Base-by-base conservation (phyloP, 1,140 invertebrate genomes). In the Aphis gossypii region DNA sequence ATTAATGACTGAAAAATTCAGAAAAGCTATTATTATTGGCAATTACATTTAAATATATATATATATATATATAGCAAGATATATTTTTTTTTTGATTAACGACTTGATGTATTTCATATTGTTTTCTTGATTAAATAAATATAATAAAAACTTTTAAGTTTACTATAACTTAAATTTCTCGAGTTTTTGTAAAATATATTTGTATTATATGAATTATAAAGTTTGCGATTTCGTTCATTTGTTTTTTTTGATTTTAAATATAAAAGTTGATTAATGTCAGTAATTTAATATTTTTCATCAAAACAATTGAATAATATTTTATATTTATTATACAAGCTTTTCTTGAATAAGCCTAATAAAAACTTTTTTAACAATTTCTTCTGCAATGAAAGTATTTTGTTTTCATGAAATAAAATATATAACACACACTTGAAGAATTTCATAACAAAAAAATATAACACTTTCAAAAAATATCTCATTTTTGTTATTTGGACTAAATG, bases 171-270 rank as follows among this genome's bases (percentile, higher is more conserved):
- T 76, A 76, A 76, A 76, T 76, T 76, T n/a, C n/a, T 76, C 30
- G 18, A 76, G n/a, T 76, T 76, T 76, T n/a, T 76, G 14, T 76
- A n/a, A n/a, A 76, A 76, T 76, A n/a, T 76, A 68, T 76, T 76
- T 76, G 14, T 76, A 76, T 76, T 76, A 76, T n/a, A 68, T 76
- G 60, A 76, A 76, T 76, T 76, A 76, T 18, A 68, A 68, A 76
- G 60, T n/a, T 30, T 76, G 14, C 11, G n/a, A 76, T 76, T 76
- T 35, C n/a, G n/a, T 76, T 76, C 60, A 18, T 76, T 76, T 76
- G 60, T n/a, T 76, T n/a, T n/a, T 68, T 76, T 68, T 68, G 14
- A 68, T 68, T 68, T 76, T n/a, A 76, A 76, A 76, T 76, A 76
- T 76, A n/a, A 76, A 76, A 76, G 30, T 76, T 76, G 60, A 76